Evolutionary conservation across 2,888 invertebrate species (phyloP), one percentile per base, ranked within the genome.

Genomic region (Cheilosia urbana): DNA sequence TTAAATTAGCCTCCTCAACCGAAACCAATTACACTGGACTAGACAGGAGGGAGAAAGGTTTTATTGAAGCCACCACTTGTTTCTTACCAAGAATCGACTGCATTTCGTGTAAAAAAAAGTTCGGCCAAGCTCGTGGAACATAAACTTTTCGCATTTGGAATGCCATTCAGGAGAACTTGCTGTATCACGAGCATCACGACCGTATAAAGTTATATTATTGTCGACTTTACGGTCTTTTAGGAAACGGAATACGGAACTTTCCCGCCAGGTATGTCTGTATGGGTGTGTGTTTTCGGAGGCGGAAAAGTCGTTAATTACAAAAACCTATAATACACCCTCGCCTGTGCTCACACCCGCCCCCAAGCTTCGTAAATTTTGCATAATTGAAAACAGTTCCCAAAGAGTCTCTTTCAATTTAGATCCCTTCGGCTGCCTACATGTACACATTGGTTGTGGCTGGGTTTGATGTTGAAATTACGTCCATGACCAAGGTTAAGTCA

Each of bases 361-460:
- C 9, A 42, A 65, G 66, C 27, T 60, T 51, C 51, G 53, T 45
- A 68, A 57, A 62, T 51, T 79, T 62, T 71, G 65, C 47, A 58
- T 66, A 84, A 80, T 80, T 84, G 84, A 83, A 84, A 69, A 79
- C 69, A 69, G 51, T 34, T 27, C 42, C 42, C 62, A 40, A 66
- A 72, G 57, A 57, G 69, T 51, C 37, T 53, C 51, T 51, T 45
- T 53, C 51, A 63, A 53, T 58, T 63, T 65, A 19, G n/a, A 53
- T 11, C 27, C 55, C n/a, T 53, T 49, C 30, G 55, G 19, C 47
- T 63, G 27, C 63, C 55, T n/a, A 7, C 21, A 71, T 27, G 37
- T 69, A 21, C 53, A 21, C 53, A 34, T 49, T 37, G 57, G 34
- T 30, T 72, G 71, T 65, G 53, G 77, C 45, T 11, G 63, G 63